These are phyloP conservation scores for Maconellicoccus hirsutus DNA, from an alignment of 1,140 invertebrate genomes.

Conservation along the genomic window DNA sequence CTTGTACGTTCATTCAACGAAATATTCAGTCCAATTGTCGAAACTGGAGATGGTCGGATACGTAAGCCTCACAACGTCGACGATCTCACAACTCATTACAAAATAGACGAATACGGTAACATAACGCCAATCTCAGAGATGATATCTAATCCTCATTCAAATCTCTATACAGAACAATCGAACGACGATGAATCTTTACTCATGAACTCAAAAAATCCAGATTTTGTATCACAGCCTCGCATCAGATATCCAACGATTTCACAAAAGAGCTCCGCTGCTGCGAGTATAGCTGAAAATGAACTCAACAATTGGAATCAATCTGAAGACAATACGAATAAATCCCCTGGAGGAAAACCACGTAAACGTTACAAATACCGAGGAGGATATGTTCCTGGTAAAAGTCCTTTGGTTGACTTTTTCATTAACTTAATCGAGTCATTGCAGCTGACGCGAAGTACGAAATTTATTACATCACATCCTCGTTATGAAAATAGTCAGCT, in stretches of 20 bases:
- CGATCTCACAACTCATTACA: neutral
- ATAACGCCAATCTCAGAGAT: neutral
- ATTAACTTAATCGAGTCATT: neutral
- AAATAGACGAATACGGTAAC: neutral
- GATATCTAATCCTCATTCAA: neutral
- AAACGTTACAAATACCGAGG: neutral
- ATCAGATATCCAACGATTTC: neutral
- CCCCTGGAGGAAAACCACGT: neutral
- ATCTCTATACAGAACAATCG: neutral
- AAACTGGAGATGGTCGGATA: neutral
- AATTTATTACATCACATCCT: neutral
- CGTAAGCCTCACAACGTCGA: neutral
- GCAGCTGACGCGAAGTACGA: neutral
- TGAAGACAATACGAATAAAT: neutral
- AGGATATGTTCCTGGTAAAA: conserved; percentile 4
- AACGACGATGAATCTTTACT: neutral
- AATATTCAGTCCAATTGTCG: conserved; percentile 8
- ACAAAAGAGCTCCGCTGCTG: neutral
- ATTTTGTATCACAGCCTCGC: neutral
- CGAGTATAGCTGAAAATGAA: neutral
- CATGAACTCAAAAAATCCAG: neutral
- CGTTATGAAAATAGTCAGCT: neutral
- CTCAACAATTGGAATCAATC: neutral
- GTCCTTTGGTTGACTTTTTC: neutral
- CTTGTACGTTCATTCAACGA: conserved; percentile 3